A percentile compares a stretch with the other conserved stretches of the same genome.
These are phyloP conservation scores for Ibidorhyncha struthersii DNA, from an alignment of 2,113 vertebrate species.

Conservation along the genomic window DNA sequence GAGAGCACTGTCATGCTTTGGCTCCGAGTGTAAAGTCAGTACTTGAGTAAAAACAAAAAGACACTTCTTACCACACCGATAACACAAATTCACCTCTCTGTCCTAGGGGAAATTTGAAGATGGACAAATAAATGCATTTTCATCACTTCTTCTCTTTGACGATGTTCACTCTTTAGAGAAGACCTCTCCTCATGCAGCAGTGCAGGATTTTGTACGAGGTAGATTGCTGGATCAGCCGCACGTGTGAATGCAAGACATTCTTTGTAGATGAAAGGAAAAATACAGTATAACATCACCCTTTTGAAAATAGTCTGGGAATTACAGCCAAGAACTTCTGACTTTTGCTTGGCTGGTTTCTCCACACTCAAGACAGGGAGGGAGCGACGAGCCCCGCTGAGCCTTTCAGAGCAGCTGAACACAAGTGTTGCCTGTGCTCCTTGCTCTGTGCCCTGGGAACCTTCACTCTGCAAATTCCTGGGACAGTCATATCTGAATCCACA, in stretches of 20 bases:
- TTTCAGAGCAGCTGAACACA: not conserved
- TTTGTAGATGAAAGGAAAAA: constrained; percentile 54
- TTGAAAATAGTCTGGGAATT: constrained; percentile 34
- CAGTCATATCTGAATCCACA: not conserved
- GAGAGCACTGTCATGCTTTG: not conserved
- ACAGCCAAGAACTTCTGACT: constrained; percentile 44
- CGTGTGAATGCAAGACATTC: not conserved
- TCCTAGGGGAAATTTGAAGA: not conserved
- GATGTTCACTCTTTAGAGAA: not conserved
- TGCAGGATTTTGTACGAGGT: not conserved
- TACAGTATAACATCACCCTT: constrained; percentile 17
- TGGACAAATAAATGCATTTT: not conserved
- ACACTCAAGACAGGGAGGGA: not conserved
- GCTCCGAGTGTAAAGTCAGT: not conserved
- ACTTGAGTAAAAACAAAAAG: not conserved
- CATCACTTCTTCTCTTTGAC: not conserved
- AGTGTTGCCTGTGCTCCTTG: not conserved
- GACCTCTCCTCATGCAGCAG: not conserved
- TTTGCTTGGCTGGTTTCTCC: constrained; percentile 35
- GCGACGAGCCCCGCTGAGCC: not conserved
- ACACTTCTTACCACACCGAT: not conserved
- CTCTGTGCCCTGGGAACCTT: not conserved
- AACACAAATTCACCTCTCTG: not conserved
- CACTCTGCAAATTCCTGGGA: not conserved
- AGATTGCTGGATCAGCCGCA: not conserved